Evolutionary conservation across 2,797 vertebrate species (phyloP).

Genomic region (Cryptoblepharus egeriae): DNA sequence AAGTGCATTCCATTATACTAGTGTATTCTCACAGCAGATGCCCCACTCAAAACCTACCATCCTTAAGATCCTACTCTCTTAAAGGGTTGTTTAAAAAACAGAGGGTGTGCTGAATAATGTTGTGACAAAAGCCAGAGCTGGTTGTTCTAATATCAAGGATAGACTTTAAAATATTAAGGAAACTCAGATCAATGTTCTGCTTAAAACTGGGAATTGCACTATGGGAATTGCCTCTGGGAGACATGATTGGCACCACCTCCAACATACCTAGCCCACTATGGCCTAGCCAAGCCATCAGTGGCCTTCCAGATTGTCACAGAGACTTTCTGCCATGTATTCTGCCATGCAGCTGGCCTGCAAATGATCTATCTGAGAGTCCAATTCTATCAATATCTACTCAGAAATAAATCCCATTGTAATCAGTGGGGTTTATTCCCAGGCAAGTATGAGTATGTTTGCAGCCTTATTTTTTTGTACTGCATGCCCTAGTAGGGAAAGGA

Average conservation of each 20-base stretch:
- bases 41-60: conserved; percentile 32
- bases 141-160: not conserved
- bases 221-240: not conserved
- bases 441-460: too few relatives aligned
- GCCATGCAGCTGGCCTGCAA: not conserved
- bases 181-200: not conserved
- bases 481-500: not conserved
- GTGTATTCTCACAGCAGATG: conserved; percentile 15
- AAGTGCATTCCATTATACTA: conserved; percentile 18
- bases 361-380: not conserved
- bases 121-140: not conserved
- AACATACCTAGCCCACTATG: not conserved
- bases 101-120: not conserved
- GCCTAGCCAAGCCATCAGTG: not conserved
- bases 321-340: not conserved
- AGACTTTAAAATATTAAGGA: not conserved
- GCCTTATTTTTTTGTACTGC: not conserved
- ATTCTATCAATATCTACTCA: too few relatives aligned
- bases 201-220: too few relatives aligned
- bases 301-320: not conserved
- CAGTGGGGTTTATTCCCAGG: too few relatives aligned
- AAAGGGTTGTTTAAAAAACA: conserved; percentile 22
- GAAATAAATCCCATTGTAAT: too few relatives aligned
- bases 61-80: conserved; percentile 25
- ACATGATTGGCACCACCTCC: not conserved